Evolutionary conservation across 35 echinoderm and acorn worm genomes (phyloP).

Genomic region (Lytechinus variegatus): DNA sequence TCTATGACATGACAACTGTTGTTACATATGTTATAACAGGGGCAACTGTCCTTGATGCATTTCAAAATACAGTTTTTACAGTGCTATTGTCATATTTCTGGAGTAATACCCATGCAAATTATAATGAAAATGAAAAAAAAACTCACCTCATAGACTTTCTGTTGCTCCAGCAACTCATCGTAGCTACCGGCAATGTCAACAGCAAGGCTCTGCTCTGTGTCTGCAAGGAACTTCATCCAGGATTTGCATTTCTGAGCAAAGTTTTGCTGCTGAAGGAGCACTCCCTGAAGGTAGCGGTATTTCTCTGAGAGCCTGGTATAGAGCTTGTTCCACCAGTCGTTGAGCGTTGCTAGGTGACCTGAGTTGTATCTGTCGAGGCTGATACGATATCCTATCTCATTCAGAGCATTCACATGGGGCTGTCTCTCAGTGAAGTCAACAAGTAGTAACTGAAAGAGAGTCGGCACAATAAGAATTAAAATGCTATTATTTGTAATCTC

Average conservation of each 20-base stretch:
- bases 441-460: constrained; percentile 64
- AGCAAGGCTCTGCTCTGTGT: constrained; percentile 82
- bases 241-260: constrained; percentile 94
- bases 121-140: background rate
- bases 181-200: constrained; percentile 97
- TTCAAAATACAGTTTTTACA: too few relatives aligned
- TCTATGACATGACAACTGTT: too few relatives aligned
- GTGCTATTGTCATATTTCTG: too few relatives aligned
- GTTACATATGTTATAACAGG: too few relatives aligned
- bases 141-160: constrained; percentile 98
- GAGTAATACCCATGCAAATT: background rate
- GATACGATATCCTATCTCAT: constrained; percentile 89
- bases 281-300: constrained; percentile 82
- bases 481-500: background rate
- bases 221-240: constrained; percentile 89
- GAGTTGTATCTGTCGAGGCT: constrained; percentile 83
- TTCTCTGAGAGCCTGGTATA: constrained; percentile 83
- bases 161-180: constrained; percentile 85
- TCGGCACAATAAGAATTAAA: background rate
- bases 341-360: constrained; percentile 60
- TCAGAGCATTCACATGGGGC: constrained; percentile 79
- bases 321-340: constrained; percentile 81
- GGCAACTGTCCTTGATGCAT: too few relatives aligned
- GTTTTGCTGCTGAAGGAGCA: constrained; percentile 91
- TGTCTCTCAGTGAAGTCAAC: constrained; percentile 80